A percentile compares a stretch with the other conserved stretches of the same genome.
Evolutionary conservation across 53 echinoderm and acorn worm genomes (phyloP).

Genomic region (Temnopleurus reevesii): DNA sequence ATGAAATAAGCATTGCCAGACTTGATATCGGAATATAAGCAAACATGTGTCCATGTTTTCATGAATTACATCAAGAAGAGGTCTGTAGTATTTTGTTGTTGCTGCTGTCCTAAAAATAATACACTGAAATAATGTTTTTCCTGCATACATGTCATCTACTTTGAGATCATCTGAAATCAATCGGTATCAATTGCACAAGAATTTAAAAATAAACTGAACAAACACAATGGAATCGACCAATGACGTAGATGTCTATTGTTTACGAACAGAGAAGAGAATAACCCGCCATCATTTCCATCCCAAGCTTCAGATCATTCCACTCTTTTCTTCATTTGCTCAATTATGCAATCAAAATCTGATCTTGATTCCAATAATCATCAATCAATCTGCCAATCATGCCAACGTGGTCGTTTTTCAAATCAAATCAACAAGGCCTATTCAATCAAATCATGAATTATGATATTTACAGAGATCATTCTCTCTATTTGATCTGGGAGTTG

Average conservation of each 20-base stretch:
- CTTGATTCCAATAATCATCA: constrained; percentile 18
- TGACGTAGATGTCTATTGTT: neutral
- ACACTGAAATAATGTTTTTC: neutral
- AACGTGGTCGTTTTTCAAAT: constrained; percentile 1
- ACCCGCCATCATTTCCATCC: neutral
- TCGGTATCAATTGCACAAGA: neutral
- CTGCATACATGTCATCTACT: neutral
- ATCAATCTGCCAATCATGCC: constrained; percentile 19
- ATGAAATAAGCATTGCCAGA: no score
- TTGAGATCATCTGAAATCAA: neutral
- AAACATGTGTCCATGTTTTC: no score
- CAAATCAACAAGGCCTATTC: constrained; percentile 21
- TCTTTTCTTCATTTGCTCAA: constrained; percentile 19
- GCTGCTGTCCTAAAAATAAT: no score
- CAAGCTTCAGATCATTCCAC: neutral
- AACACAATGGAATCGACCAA: neutral
- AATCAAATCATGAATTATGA: constrained; percentile 47
- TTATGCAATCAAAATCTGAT: neutral
- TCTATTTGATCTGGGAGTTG: constrained; percentile 9
- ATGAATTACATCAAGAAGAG: no score
- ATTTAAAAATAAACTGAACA: neutral
- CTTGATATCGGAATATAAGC: no score
- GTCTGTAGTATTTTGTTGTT: no score
- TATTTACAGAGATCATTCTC: constrained; percentile 17
- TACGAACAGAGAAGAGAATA: neutral